Percentiles rank a stretch among this genome's conserved stretches.
Conservation (phyloP, 2,797 vertebrate genomes). For the Gastrophryne carolinensis region DNA sequence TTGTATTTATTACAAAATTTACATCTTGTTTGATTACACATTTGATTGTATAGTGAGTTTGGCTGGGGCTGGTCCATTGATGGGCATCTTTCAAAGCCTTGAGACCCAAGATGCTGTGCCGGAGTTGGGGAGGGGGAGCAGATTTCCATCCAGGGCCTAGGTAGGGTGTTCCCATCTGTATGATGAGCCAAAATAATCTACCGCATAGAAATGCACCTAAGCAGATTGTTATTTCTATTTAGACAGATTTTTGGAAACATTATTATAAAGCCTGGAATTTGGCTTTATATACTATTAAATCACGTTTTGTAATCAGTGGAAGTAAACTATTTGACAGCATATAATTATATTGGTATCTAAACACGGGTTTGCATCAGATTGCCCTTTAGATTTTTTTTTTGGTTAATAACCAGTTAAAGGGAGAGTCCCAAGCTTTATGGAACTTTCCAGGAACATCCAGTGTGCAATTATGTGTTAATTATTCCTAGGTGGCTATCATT, state of each 20-base stretch:
- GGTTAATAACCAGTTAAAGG: too few relatives aligned
- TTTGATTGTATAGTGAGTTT: neutral
- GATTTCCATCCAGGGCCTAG: neutral
- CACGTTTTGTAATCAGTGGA: neutral
- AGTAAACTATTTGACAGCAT: neutral
- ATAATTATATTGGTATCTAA: neutral
- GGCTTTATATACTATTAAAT: neutral
- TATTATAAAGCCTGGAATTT: neutral
- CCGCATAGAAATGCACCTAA: neutral
- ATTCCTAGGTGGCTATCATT: too few relatives aligned
- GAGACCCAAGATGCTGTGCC: too few relatives aligned
- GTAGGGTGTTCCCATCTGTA: neutral
- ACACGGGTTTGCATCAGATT: too few relatives aligned
- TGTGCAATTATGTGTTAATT: too few relatives aligned
- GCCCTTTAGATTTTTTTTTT: too few relatives aligned
- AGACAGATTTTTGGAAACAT: neutral
- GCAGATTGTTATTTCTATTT: neutral
- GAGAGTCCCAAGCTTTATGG: too few relatives aligned
- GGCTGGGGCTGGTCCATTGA: neutral
- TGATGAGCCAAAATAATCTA: neutral
- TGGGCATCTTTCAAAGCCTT: neutral
- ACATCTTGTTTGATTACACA: neutral
- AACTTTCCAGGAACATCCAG: too few relatives aligned
- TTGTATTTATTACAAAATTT: neutral
- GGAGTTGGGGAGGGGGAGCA: too few relatives aligned